Base-by-base conservation (phyloP, 2,888 invertebrate genomes). In the Zaprionus lineosus region DNA sequence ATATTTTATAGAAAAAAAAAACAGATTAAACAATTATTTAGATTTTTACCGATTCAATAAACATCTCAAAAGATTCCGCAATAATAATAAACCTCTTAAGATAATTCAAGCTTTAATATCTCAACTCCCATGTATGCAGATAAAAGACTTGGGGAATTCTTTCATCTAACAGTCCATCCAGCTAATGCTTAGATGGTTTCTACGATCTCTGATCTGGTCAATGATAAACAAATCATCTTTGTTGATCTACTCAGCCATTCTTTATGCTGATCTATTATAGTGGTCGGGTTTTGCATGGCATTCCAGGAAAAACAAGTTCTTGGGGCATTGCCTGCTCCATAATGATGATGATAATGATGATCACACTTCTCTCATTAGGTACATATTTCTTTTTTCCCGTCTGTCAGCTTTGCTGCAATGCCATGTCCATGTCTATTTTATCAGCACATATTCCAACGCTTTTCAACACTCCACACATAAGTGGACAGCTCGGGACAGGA, bases 371-470 rank as follows among this genome's bases (percentile, higher is more conserved):
- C 37, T 55, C 50, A 62, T 62, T 67, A 57, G 36, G n/a, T n/a
- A n/a, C n/a, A 37, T 51, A 62, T 62, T 69, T 52, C 11, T 36
- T 21, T 21, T 19, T 41, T 19, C 46, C 26, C 8, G 18, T 9
- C 46, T 46, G 44, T 47, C 48, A 41, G 44, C 44, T 57, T 52
- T 33, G 52, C 43, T 11, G 36, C 33, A 16, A 16, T 37, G 29
- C 41, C 21, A 61, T 57, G 57, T 57, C 52, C 39, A 52, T n/a
- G n/a, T n/a, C n/a, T n/a, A 55, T 70, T 18, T 66, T 59, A 62
- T 74, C 66, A 72, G 34, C 73, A 57, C 37, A 51, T 29, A 33
- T 61, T 74, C 64, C 70, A 61, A 58, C 36, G 43, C 39, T 74
- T 66, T 62, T 71, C 58, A 75, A 47, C 74, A 67, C 73, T 60